Evolutionary conservation across 2,113 vertebrate genomes (phyloP), one percentile per base, ranked within the genome.

Genomic region (Merops nubicus): DNA sequence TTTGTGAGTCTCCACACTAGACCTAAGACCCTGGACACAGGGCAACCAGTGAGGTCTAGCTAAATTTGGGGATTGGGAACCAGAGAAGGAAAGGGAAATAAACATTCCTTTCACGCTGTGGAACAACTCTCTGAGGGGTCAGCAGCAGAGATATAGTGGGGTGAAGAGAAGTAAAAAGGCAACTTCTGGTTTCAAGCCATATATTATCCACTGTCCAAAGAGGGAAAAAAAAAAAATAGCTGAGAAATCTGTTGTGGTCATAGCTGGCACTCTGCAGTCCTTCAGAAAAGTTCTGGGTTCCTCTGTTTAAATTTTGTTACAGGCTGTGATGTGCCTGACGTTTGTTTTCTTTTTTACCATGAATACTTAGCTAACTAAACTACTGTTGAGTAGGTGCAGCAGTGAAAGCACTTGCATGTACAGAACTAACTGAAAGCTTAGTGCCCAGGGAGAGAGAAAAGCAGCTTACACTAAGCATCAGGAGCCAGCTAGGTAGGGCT

Each of bases 381-480:
- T 54, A 13, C 60, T 65, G 36, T 26, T 21, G 59, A 84, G 63
- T 40, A 50, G 48, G 53, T 40, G 17, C 60, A 78, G 73, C 72
- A 92, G n/a, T 70, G 67, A 68, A 73, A 81, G 40, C 4, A 4
- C 34, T 86, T 88, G 26, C 72, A n/a, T 76, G 87, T 89, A 76
- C 70, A 33, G 23, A 87, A 89, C 85, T 42, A 76, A 73, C n/a
- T 3, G 6, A 47, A 91, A 94, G 62, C 69, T 88, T 34, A 75
- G 79, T 79, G 60, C 78, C 84, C 45, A 47, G 54, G 50, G 47
- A 92, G 48, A 48, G 40, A 47, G 92, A 84, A 83, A 95, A 95
- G 93, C 89, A 90, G 69, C 64, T 95, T 91, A 91, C 15, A 47
- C 20, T 77, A 72, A 93, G 92, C 64, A 89, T 36, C n/a, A n/a